Conservation (phyloP, 1,140 invertebrate genomes). For the Stegodyphus mimosarum region DNA sequence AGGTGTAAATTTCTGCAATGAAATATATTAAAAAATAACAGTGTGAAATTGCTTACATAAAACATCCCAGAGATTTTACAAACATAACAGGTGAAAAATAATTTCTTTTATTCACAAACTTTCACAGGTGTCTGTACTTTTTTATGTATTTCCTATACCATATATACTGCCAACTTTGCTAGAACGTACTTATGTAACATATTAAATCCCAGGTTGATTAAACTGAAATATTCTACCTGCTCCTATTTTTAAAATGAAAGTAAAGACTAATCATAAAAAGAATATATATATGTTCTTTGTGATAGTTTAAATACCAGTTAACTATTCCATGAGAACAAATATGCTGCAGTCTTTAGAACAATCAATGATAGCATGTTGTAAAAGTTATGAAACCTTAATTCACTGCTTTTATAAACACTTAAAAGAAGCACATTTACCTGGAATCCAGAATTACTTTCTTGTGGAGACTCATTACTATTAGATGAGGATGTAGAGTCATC, state of each 20-base stretch:
- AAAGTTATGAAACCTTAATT: not conserved
- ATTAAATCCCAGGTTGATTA: too few relatives aligned
- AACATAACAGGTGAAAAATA: too few relatives aligned
- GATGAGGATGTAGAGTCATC: constrained; percentile 44
- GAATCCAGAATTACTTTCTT: constrained; percentile 23
- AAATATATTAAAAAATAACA: too few relatives aligned
- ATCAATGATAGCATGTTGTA: not conserved
- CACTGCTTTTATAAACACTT: not conserved
- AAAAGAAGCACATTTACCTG: constrained; percentile 11
- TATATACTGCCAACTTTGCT: too few relatives aligned
- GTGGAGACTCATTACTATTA: constrained; percentile 19
- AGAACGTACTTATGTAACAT: too few relatives aligned
- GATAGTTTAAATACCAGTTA: not conserved
- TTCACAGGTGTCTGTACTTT: too few relatives aligned
- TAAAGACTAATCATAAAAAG: not conserved
- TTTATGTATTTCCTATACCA: too few relatives aligned
- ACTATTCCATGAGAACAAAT: not conserved
- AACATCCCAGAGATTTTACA: too few relatives aligned
- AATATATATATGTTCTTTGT: not conserved
- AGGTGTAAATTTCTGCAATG: too few relatives aligned
- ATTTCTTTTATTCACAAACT: too few relatives aligned
- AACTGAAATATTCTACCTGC: not conserved
- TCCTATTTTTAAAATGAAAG: not conserved
- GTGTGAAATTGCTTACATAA: too few relatives aligned
- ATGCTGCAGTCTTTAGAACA: not conserved